Base-by-base conservation (phyloP, 1,140 invertebrate species). In the Philotrypesis tridentata region DNA sequence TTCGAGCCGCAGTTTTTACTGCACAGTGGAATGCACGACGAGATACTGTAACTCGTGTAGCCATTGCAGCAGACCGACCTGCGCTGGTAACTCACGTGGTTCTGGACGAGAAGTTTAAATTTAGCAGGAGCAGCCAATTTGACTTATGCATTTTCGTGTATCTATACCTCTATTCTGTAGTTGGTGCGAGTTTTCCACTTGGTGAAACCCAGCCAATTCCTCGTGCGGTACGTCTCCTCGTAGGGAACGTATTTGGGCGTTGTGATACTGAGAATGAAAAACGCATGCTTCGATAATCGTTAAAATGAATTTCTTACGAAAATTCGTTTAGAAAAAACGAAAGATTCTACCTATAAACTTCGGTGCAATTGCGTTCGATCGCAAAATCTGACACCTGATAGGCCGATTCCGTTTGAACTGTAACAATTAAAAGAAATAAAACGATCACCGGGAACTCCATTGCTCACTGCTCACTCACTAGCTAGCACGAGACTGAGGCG, bases 21-120 rank as follows among this genome's bases (percentile, higher is more conserved):
- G 68, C 87, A 88, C 4, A 21, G 40, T 0, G 87, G 87, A 0
- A 67, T 37, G 63, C 82, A 86, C 12, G 0, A 37, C 8, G 73
- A 27, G 0, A 21, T 23, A 70, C 40, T 17, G 2, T 73, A 60
- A 12, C 63, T 61, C 1, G 12, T 29, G 85, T 94, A 95, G 7
- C 94, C 94, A 1, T 89, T 86, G 85, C 95, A 95, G 84, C 95
- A 95, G 0, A 91, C 89, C 61, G 92, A 4, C 11, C 74, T 25
- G 5, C 0, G 48, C 0, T 76, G 78, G 8, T 27, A 81, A 9
- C 8, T 60, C 12, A 7, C 68, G 23, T 71, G 78, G 67, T 84
- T 85, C 87, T 87, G 11, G 21, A 72, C 2, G 67, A 68, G 7
- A 60, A 14, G 40, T 80, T 25, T 33, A 1, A 43, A n/a, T 55